Percentiles rank a stretch among this genome's conserved stretches.
These are phyloP conservation scores for Cydia amplana DNA, from an alignment of 1,140 invertebrate genomes.

Conservation along the genomic window DNA sequence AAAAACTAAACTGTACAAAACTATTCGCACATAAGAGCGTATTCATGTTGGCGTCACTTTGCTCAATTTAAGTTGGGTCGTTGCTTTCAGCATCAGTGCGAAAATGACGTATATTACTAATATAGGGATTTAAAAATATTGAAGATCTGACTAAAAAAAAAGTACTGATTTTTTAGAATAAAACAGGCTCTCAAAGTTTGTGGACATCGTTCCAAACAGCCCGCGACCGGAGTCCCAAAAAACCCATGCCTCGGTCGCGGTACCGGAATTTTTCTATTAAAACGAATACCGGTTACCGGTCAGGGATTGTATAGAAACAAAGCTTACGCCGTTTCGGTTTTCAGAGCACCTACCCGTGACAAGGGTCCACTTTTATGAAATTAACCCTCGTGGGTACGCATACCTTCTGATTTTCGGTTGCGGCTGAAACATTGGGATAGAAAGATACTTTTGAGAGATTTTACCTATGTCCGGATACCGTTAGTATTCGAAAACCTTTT, in stretches of 20 bases:
- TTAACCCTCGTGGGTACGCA: neutral
- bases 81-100: neutral
- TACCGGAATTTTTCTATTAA: neutral
- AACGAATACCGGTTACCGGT: neutral
- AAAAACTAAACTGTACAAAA: constrained; percentile 6
- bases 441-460: neutral
- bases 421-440: neutral
- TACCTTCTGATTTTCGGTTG: neutral
- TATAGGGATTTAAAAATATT: neutral
- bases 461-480: neutral
- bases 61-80: constrained; percentile 6
- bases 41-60: constrained; percentile 15
- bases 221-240: no score
- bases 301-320: neutral
- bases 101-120: neutral
- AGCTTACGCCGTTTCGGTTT: neutral
- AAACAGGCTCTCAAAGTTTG: no score
- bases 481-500: neutral
- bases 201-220: no score
- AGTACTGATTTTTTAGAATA: no score
- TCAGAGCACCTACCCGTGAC: neutral
- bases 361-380: constrained; percentile 21
- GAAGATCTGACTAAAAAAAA: neutral
- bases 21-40: neutral
- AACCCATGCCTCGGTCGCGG: neutral